Conservation (phyloP, 2,113 vertebrate species). For the Panurus biarmicus region DNA sequence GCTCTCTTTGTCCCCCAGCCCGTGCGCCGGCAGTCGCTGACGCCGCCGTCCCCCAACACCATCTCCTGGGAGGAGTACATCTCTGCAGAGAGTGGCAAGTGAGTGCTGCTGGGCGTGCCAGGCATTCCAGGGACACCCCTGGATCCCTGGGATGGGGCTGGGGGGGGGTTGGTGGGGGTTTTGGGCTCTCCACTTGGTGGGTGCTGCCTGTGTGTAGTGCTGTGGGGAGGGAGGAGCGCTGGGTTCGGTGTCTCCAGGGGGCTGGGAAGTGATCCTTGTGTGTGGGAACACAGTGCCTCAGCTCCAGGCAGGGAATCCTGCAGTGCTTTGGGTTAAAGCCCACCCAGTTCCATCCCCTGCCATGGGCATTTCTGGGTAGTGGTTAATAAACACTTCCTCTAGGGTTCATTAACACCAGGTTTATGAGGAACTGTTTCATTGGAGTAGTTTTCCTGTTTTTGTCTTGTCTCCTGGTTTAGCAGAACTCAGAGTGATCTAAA, state of each 20-base stretch:
- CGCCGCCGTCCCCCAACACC: slow-evolving; percentile 86
- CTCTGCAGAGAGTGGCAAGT: slow-evolving; percentile 94
- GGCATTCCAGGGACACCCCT: neutral
- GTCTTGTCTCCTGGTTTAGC: neutral
- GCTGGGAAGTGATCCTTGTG: neutral
- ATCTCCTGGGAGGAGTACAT: slow-evolving; percentile 98
- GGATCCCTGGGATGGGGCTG: rapidly evolving
- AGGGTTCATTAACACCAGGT: neutral
- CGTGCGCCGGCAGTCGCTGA: slow-evolving; percentile 87
- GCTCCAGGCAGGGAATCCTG: neutral
- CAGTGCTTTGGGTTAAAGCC: neutral
- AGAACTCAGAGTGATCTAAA: neutral
- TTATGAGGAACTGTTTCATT: neutral
- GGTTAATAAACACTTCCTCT: neutral
- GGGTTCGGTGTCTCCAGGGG: neutral
- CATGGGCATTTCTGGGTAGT: neutral
- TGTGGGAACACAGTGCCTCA: neutral
- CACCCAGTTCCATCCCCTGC: neutral
- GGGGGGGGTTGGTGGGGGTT: rapidly evolving
- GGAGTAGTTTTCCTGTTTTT: neutral
- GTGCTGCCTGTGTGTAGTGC: neutral
- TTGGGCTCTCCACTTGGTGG: no score
- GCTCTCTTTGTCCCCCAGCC: slow-evolving; percentile 66
- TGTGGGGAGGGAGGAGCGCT: rapidly evolving
- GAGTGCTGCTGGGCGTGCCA: neutral